phyloP scores from a whole-genome alignment of 2,113 vertebrate species.

The Pterocles orientalis region DNA sequence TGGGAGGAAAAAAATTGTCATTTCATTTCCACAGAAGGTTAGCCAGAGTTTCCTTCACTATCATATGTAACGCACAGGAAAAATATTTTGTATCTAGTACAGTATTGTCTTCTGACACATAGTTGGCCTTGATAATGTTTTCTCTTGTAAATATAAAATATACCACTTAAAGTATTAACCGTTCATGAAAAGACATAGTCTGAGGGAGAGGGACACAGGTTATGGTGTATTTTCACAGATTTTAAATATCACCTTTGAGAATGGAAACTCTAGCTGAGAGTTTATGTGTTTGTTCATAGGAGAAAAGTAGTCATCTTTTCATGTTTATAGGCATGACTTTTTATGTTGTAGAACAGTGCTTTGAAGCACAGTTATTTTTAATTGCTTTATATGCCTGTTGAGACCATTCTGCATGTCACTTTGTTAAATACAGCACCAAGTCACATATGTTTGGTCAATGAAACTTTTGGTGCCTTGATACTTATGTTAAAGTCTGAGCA shows the following conservation, averaged over 20 bases:
- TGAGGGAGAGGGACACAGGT: background rate
- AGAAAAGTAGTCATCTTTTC: constrained; percentile 57
- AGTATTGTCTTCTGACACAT: constrained; percentile 26
- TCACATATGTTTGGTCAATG: constrained; percentile 72
- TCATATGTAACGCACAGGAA: background rate
- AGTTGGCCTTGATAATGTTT: constrained; percentile 44
- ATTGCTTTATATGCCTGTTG: constrained; percentile 73
- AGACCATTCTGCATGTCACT: constrained; percentile 58
- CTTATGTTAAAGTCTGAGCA: constrained; percentile 57
- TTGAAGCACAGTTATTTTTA: constrained; percentile 74
- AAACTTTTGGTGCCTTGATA: constrained; percentile 68
- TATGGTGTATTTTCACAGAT: background rate
- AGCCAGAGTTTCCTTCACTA: background rate
- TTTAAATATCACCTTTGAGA: constrained; percentile 34
- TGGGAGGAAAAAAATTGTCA: background rate
- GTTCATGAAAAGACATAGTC: constrained; percentile 14
- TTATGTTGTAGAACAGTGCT: constrained; percentile 60
- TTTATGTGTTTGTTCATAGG: constrained; percentile 27
- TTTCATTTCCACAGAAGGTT: constrained; percentile 49
- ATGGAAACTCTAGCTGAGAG: background rate
- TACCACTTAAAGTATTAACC: constrained; percentile 58
- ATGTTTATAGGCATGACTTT: constrained; percentile 73
- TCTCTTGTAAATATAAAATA: background rate
- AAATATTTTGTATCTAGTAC: constrained; percentile 63
- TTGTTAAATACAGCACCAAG: constrained; percentile 57